Evolutionary conservation across 2,888 invertebrate genomes (phyloP).

Genomic region (Sinotaia quadrata): DNA sequence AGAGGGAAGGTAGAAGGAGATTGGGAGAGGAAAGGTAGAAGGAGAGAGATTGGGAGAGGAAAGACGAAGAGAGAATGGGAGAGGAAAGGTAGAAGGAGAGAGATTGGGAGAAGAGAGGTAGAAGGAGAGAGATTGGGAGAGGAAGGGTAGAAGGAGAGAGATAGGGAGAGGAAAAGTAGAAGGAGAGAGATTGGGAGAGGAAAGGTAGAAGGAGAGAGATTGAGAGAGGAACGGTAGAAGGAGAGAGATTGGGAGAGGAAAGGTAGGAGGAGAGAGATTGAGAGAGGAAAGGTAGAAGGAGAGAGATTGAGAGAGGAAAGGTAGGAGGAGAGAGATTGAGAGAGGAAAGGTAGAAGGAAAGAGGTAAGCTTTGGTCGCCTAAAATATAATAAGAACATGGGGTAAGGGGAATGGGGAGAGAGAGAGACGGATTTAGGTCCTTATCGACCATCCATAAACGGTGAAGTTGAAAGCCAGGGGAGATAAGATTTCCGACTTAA

Average conservation of each 20-base stretch:
- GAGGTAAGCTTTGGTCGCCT: neutral
- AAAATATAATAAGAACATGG: neutral
- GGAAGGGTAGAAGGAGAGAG: neutral
- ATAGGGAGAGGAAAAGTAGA: neutral
- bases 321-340: too few relatives aligned
- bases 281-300: too few relatives aligned
- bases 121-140: too few relatives aligned
- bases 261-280: neutral
- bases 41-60: neutral
- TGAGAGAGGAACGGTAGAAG: conserved; percentile 1
- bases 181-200: neutral
- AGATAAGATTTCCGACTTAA: too few relatives aligned
- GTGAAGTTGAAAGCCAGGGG: too few relatives aligned
- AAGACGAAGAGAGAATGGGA: too few relatives aligned
- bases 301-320: too few relatives aligned
- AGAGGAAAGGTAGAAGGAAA: too few relatives aligned
- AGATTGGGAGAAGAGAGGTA: neutral
- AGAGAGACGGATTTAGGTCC: conserved; percentile 16
- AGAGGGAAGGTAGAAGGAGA: neutral
- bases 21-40: too few relatives aligned
- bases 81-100: neutral
- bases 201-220: neutral
- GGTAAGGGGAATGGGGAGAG: neutral
- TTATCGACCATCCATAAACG: too few relatives aligned
- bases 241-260: neutral